phyloP scores from a whole-genome alignment of 2,888 invertebrate genomes.

The Chelonus formosanus region DNA sequence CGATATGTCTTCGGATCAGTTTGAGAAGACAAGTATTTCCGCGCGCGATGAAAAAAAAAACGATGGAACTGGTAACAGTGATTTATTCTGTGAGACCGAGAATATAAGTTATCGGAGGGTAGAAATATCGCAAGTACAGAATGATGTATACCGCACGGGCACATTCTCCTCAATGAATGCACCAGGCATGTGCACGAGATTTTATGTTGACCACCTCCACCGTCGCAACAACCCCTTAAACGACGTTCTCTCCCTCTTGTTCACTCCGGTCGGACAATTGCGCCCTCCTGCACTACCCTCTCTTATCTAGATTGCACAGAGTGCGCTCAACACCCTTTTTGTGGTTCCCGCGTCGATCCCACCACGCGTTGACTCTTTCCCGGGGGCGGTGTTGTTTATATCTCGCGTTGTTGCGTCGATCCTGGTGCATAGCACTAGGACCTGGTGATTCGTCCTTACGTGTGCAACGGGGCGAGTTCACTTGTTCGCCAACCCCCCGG shows the following conservation, averaged over 20 bases:
- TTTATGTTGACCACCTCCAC: slow-evolving; percentile 61
- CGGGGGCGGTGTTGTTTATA: slow-evolving; percentile 30
- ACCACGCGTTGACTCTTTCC: slow-evolving; percentile 16
- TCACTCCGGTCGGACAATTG: slow-evolving; percentile 15
- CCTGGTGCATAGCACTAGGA: slow-evolving; percentile 19
- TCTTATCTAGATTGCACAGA: slow-evolving; percentile 28
- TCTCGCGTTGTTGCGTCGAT: slow-evolving; percentile 14
- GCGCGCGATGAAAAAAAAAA: no score
- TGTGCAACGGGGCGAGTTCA: slow-evolving; percentile 23
- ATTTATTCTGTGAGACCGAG: slow-evolving; percentile 36
- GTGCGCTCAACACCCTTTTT: slow-evolving; percentile 29
- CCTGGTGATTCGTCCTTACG: slow-evolving; percentile 19
- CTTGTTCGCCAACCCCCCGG: slow-evolving; percentile 15
- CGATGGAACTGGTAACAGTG: no score
- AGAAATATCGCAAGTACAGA: slow-evolving; percentile 10
- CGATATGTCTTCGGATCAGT: no score
- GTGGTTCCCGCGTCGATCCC: slow-evolving; percentile 36
- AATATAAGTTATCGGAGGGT: slow-evolving; percentile 40
- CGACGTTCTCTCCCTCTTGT: slow-evolving; percentile 36
- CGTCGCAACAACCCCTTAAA: slow-evolving; percentile 42
- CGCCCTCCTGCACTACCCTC: slow-evolving; percentile 20
- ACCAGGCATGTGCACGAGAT: slow-evolving; percentile 65
- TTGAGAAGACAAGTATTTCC: no score
- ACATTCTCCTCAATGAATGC: slow-evolving; percentile 64
- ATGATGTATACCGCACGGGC: slow-evolving; percentile 59